Base-by-base conservation (phyloP, 1,140 invertebrate genomes). In the Drosophila lowei region DNA sequence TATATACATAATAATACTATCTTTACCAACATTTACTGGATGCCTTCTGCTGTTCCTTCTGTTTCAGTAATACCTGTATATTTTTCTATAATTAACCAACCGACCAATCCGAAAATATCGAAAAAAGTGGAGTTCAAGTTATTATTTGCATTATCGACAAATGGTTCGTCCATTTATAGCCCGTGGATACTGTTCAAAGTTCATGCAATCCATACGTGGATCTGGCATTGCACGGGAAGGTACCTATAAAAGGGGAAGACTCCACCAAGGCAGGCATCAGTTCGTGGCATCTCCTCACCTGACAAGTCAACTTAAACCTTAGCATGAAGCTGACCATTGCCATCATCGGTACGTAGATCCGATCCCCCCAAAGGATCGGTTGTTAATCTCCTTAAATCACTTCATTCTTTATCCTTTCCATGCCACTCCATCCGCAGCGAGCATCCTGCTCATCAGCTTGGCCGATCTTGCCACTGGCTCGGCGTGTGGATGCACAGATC, bases 401-500 rank as follows among this genome's bases (percentile, higher is more conserved):
- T 9, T 34, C 9, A 11, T 34, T 11, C 0, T 11, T 38, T 38
- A 38, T 4, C 34, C 34, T 38, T 38, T 34, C 34, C 11, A 13
- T 13, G 4, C 4, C 0, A 1, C 11, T 5, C 3, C 11, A 13
- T 21, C 11, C 44, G 5, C 16, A 54, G 34, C 25, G 3, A n/a
- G 59, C 16, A 30, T 61, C 50, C 49, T 61, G 38, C 49, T 61
- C 9, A 43, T 61, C 0, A 30, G 41, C 50, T 43, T 61, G 13
- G 41, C 30, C 5, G 41, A 25, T 3, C 25, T 9, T 13, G 21
- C 25, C 25, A 23, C 16, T 13, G 59, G 18, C 9, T 25, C 7
- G 7, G 5, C 4, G 13, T 61, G 23, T 25, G 23, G 23, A 25
- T 25, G 23, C 23, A 25, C 23, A 4, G 23, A 4, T 0, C 3